A percentile compares a stretch with the other conserved stretches of the same genome.
Evolutionary conservation across 2,888 invertebrate genomes (phyloP).

Genomic region (Dynastes grantii): DNA sequence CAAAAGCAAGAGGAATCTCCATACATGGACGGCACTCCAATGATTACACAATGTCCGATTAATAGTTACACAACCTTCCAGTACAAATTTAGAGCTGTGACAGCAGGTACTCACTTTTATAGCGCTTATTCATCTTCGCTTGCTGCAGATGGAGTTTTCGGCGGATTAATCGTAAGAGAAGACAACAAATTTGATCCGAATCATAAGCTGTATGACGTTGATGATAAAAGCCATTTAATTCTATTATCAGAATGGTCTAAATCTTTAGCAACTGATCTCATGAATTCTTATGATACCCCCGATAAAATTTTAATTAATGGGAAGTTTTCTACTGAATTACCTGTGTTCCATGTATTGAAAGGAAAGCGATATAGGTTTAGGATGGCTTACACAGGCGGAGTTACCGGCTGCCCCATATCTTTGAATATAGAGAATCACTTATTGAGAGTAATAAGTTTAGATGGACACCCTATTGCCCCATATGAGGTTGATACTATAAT

Average conservation of each 20-base stretch:
- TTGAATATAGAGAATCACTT: constrained; percentile 79
- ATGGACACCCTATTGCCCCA: constrained; percentile 79
- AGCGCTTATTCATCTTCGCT: constrained; percentile 82
- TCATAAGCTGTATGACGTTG: constrained; percentile 79
- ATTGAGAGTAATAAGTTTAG: constrained; percentile 79
- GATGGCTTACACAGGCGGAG: constrained; percentile 78
- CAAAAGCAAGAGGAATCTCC: constrained; percentile 78
- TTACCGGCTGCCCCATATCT: constrained; percentile 79
- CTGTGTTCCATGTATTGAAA: constrained; percentile 72
- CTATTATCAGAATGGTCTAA: constrained; percentile 79
- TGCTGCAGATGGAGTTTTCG: constrained; percentile 80
- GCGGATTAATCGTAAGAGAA: constrained; percentile 81
- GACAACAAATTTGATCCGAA: constrained; percentile 76
- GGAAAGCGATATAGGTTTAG: constrained; percentile 80
- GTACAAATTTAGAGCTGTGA: constrained; percentile 80
- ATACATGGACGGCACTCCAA: constrained; percentile 84
- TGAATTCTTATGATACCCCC: constrained; percentile 70
- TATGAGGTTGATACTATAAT: constrained; percentile 74
- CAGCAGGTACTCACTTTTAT: constrained; percentile 82
- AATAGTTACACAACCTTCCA: constrained; percentile 79
- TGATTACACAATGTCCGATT: constrained; percentile 86
- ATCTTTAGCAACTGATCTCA: constrained; percentile 69
- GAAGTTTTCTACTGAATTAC: constrained; percentile 22
- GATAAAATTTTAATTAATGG: constrained; percentile 78
- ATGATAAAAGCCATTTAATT: constrained; percentile 80